These are phyloP conservation scores for Tineola bisselliella DNA, from an alignment of 2,888 invertebrate species.

Conservation along the genomic window DNA sequence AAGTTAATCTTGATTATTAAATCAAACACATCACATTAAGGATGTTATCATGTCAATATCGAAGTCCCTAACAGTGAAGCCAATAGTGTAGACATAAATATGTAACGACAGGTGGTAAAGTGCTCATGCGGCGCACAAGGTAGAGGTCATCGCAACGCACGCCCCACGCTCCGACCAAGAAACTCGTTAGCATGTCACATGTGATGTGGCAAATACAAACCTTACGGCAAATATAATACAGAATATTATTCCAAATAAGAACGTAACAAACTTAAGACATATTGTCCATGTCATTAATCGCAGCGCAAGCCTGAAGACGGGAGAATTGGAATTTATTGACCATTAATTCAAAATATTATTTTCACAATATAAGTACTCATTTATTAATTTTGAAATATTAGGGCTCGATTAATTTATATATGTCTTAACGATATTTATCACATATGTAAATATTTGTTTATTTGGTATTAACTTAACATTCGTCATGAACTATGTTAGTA, in stretches of 20 bases:
- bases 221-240: conserved; percentile 34
- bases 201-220: conserved; percentile 35
- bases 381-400: conserved; percentile 70
- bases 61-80: conserved; percentile 67
- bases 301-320: conserved; percentile 66
- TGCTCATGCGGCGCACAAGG: conserved; percentile 52
- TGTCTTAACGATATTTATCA: conserved; percentile 68
- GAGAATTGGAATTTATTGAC: conserved; percentile 69
- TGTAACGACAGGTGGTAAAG: conserved; percentile 68
- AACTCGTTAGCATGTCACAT: conserved; percentile 29
- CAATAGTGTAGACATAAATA: conserved; percentile 69
- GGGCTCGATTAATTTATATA: conserved; percentile 69
- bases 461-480: conserved; percentile 51
- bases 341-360: conserved; percentile 70
- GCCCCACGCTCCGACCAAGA: conserved; percentile 35
- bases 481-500: not conserved
- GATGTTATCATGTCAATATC: conserved; percentile 70
- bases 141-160: conserved; percentile 37
- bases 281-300: conserved; percentile 28
- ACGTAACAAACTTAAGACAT: conserved; percentile 23
- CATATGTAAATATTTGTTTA: conserved; percentile 66
- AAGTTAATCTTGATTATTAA: conserved; percentile 48
- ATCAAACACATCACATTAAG: conserved; percentile 71
- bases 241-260: conserved; percentile 29
- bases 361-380: conserved; percentile 69